Evolutionary conservation across 1,140 invertebrate genomes (phyloP).

Genomic region (Diorhabda carinulata): DNA sequence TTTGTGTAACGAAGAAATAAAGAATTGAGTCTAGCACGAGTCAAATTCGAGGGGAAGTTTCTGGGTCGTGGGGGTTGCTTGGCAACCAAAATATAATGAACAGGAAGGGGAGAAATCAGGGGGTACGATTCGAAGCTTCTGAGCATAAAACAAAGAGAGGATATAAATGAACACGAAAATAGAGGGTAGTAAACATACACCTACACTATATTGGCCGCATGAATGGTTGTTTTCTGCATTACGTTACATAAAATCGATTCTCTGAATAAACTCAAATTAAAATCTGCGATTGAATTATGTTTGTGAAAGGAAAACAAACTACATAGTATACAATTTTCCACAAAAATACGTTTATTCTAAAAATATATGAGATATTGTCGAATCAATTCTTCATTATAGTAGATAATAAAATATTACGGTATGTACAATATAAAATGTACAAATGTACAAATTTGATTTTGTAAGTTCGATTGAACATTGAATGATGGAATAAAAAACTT

Average conservation of each 20-base stretch:
- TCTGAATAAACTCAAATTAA: background rate
- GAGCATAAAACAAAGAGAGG: slow-evolving; percentile 12
- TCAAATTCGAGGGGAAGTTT: slow-evolving; percentile 27
- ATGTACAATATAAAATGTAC: too few relatives aligned
- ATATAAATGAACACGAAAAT: slow-evolving; percentile 14
- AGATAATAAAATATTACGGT: too few relatives aligned
- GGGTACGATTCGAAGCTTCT: slow-evolving; percentile 8
- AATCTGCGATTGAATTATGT: too few relatives aligned
- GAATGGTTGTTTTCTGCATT: background rate
- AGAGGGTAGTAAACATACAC: slow-evolving; percentile 6
- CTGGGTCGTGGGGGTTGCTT: slow-evolving; percentile 36
- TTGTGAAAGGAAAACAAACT: too few relatives aligned
- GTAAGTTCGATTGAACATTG: too few relatives aligned
- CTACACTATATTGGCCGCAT: background rate
- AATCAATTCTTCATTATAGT: too few relatives aligned
- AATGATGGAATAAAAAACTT: too few relatives aligned
- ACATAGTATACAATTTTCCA: too few relatives aligned
- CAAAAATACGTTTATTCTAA: too few relatives aligned
- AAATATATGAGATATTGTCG: too few relatives aligned
- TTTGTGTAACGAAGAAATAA: slow-evolving; percentile 3
- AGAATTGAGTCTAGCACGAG: slow-evolving; percentile 17
- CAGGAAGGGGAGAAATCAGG: slow-evolving; percentile 16
- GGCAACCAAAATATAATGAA: slow-evolving; percentile 36
- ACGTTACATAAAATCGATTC: background rate
- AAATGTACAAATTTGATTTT: too few relatives aligned